phyloP scores from a whole-genome alignment of 1,140 invertebrate genomes.

The Dinothrombium tinctorium region DNA sequence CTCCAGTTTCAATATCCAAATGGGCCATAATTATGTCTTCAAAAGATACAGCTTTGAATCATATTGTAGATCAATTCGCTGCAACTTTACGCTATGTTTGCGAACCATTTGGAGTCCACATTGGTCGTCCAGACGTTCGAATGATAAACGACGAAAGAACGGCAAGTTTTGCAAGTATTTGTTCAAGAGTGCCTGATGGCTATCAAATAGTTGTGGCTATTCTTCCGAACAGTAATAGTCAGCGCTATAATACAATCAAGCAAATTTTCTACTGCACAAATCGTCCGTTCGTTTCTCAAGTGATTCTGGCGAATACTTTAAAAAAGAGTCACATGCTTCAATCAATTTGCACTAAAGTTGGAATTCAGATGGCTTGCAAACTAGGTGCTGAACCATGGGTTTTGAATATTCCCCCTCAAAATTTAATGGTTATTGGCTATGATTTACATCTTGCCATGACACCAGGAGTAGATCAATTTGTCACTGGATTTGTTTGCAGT shows the following conservation, averaged over 20 bases:
- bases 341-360: constrained; percentile 61
- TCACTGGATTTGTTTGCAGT: constrained; percentile 54
- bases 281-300: constrained; percentile 36
- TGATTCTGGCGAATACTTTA: constrained; percentile 44
- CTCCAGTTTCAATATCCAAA: too few species aligned
- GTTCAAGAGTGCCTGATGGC: constrained; percentile 5
- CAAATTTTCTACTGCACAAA: too few species aligned
- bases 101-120: too few species aligned
- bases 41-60: too few species aligned
- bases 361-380: constrained; percentile 89
- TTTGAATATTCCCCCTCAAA: constrained; percentile 44
- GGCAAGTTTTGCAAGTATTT: too few species aligned
- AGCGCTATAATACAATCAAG: too few species aligned
- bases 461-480: constrained; percentile 30
- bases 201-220: constrained; percentile 30
- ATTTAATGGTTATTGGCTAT: constrained; percentile 63
- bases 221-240: constrained; percentile 37
- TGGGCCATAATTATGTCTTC: too few species aligned
- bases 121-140: too few species aligned
- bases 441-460: constrained; percentile 62
- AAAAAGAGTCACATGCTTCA: constrained; percentile 38
- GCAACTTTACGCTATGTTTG: too few species aligned
- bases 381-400: constrained; percentile 75
- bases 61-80: too few species aligned
- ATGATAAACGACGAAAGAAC: too few species aligned